A percentile compares a stretch with the other conserved stretches of the same genome.
Conservation (phyloP, 64 coral and sea anemone species). For the Montipora efflorescens region DNA sequence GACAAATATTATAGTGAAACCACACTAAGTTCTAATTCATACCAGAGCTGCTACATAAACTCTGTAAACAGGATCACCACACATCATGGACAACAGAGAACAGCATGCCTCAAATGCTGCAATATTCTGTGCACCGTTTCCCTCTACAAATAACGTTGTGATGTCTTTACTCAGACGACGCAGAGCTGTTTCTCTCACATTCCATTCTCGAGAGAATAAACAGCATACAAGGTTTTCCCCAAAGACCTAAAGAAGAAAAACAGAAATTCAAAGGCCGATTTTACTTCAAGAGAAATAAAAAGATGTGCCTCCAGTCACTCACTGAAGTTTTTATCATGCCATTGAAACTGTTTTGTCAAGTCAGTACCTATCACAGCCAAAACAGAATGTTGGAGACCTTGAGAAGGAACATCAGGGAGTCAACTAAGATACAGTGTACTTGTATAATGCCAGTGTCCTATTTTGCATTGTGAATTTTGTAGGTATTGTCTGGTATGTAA, state of each 20-base stretch:
- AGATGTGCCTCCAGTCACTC: too few species aligned
- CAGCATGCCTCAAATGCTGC: conserved; percentile 77
- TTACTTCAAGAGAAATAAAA: neutral
- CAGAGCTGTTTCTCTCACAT: conserved; percentile 88
- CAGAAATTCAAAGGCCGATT: neutral
- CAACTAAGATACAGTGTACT: too few species aligned
- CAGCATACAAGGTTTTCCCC: conserved; percentile 95
- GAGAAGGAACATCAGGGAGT: too few species aligned
- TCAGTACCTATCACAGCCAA: too few species aligned
- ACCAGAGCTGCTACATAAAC: conserved; percentile 96
- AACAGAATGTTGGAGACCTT: too few species aligned
- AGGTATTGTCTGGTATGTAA: too few species aligned
- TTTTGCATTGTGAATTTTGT: too few species aligned
- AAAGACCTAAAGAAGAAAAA: conserved; percentile 66
- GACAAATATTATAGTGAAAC: too few species aligned
- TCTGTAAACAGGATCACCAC: conserved; percentile 94
- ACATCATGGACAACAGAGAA: conserved; percentile 93
- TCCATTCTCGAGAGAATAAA: conserved; percentile 96
- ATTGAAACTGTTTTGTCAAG: too few species aligned
- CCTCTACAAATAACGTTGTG: conserved; percentile 31
- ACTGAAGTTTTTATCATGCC: too few species aligned
- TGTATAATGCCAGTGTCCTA: too few species aligned
- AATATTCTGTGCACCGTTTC: conserved; percentile 22
- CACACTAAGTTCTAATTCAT: neutral
- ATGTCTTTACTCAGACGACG: conserved; percentile 92